Evolutionary conservation across 2,797 vertebrate species (phyloP), one percentile per base, ranked within the genome.

Genomic region (Lindbergichthys nudifrons): DNA sequence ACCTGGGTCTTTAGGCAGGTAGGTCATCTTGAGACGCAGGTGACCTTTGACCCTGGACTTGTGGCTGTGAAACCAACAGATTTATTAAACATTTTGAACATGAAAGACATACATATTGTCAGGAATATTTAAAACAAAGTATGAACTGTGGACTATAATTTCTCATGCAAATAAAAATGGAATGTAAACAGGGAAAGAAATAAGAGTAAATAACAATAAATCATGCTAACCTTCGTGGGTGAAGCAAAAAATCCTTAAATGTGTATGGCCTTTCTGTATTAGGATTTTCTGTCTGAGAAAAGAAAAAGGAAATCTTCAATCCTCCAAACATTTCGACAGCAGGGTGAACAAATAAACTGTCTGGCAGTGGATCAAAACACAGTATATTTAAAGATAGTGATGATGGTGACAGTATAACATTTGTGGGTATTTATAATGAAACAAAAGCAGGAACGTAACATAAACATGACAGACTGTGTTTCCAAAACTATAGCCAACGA

Each of bases 231-330:
- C 97, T 99, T 94, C 97, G 96, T 50, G 98, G 98, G 83, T 98
- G 98, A 95, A 99, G 96, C 88, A 98, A 94, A 92, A 98, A 99
- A 94, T 99, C 97, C 93, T 97, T 99, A 93, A 98, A 99, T 12
- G 97, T 97, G 89, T 97, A 99, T 70, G 97, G 98, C 89, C 97
- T 96, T 92, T 98, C 96, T 87, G 95, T 91, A 84, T 94, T 95
- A 85, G 97, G 96, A 92, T 97, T 96, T 96, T 99, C 98, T 90
- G 96, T 99, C 98, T 99, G 95, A 84, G 95, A 95, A 75, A 88
- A 91, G 83, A 74, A 21, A 73, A 81, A 76, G 14, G 5, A 82
- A 75, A 74, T 30, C 23, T 83, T 77, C 32, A 67, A 80, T 60
- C 65, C 18, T 72, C 65, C 6, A 42, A 72, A 64, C 18, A 65